Evolutionary conservation across 2,797 vertebrate genomes (phyloP).

Genomic region (Poliocrania exsul): DNA sequence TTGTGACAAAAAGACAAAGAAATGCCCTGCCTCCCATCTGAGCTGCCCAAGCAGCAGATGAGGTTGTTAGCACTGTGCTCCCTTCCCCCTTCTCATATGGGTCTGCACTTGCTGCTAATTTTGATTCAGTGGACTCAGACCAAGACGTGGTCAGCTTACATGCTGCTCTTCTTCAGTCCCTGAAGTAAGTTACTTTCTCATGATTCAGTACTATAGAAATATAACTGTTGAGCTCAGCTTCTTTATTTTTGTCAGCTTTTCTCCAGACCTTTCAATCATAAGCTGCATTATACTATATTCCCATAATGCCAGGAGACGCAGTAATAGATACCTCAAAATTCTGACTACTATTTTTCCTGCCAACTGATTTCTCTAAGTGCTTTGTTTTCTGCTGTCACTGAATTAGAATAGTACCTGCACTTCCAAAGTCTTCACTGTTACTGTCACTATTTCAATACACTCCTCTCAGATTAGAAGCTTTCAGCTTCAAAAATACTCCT

Average conservation of each 20-base stretch:
- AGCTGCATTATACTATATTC: neutral
- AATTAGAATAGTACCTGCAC: neutral
- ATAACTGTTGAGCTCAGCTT: slow-evolving; percentile 61
- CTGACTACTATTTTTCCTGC: slow-evolving; percentile 2
- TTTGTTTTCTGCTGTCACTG: slow-evolving; percentile 42
- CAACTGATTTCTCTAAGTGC: slow-evolving; percentile 3
- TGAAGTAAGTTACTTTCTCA: slow-evolving; percentile 50
- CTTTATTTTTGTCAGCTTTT: slow-evolving; percentile 64
- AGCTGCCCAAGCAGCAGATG: neutral
- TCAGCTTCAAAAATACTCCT: neutral
- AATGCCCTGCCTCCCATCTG: neutral
- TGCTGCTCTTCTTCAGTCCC: neutral
- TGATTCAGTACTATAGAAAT: slow-evolving; percentile 62
- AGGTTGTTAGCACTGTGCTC: neutral
- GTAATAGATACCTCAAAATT: slow-evolving; percentile 49
- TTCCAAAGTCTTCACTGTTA: neutral
- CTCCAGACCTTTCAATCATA: slow-evolving; percentile 53
- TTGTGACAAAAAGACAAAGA: neutral
- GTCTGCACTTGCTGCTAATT: slow-evolving; percentile 40
- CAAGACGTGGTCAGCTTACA: slow-evolving; percentile 63
- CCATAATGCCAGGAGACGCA: slow-evolving; percentile 30
- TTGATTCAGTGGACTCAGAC: slow-evolving; percentile 30
- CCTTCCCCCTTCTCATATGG: neutral
- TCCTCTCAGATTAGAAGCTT: neutral
- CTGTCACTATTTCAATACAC: neutral